These are phyloP conservation scores for Ascidia mentula DNA, from an alignment of 23 tunicate genomes.

Conservation along the genomic window DNA sequence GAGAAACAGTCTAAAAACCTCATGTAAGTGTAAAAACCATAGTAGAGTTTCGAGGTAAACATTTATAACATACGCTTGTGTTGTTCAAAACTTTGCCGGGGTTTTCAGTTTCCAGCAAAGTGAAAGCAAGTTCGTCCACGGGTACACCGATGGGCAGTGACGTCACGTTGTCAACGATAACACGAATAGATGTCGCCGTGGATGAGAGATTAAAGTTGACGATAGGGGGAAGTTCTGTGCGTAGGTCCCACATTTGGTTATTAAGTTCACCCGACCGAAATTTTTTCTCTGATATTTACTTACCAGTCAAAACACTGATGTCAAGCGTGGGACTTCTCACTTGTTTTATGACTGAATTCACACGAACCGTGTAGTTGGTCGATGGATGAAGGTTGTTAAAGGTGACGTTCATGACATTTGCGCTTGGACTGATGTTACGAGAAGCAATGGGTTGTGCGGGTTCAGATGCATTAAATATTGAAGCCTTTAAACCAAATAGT, in stretches of 20 bases:
- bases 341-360: slow-evolving; percentile 6
- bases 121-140: slow-evolving; percentile 3
- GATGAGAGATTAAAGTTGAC: slow-evolving; percentile 3
- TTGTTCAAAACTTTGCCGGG: background rate
- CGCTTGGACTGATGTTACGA: background rate
- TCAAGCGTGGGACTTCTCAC: slow-evolving; percentile 10
- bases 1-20: background rate
- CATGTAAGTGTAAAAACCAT: background rate
- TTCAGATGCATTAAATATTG: background rate
- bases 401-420: background rate
- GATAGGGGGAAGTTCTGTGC: slow-evolving; percentile 9
- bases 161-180: slow-evolving; percentile 1
- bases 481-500: background rate
- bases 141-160: background rate
- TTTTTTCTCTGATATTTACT: no score
- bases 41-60: background rate
- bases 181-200: background rate
- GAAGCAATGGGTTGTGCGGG: background rate
- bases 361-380: background rate
- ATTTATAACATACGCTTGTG: background rate
- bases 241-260: no score
- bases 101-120: background rate
- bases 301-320: slow-evolving; percentile 7
- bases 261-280: no score
- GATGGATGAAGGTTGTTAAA: background rate